These are phyloP conservation scores for Pelvicachromis taeniatus DNA, from an alignment of 2,113 vertebrate genomes.

Conservation along the genomic window DNA sequence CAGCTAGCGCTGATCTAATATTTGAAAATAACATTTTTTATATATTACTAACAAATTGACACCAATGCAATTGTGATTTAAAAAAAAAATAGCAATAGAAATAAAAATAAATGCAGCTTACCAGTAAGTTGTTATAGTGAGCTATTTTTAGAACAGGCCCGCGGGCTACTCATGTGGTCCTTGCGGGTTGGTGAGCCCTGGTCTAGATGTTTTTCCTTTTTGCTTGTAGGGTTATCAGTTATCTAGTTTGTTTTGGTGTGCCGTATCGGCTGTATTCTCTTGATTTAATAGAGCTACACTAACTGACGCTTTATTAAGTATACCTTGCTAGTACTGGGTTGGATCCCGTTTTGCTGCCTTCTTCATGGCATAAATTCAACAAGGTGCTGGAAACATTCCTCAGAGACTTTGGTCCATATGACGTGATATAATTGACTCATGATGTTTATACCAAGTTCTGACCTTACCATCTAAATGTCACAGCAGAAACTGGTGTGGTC, in stretches of 20 bases:
- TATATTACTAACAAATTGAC: no score
- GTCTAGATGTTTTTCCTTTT: fast-evolving
- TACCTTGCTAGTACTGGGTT: background rate
- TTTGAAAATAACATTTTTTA: no score
- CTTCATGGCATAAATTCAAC: background rate
- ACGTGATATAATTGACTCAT: background rate
- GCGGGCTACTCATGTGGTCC: no score
- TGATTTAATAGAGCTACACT: background rate
- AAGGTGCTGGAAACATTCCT: background rate
- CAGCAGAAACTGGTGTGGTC: background rate
- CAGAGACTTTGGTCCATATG: background rate
- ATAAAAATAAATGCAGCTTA: no score
- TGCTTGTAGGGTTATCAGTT: fast-evolving
- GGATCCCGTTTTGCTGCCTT: background rate
- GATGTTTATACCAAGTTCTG: background rate
- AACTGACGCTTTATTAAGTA: background rate
- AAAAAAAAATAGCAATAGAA: no score
- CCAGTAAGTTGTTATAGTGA: no score
- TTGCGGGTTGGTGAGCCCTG: no score
- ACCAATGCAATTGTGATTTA: no score
- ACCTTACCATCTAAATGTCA: background rate
- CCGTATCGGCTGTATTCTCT: fast-evolving
- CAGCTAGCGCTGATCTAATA: no score
- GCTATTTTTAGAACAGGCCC: no score
- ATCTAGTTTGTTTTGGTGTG: background rate